These are phyloP conservation scores for Tyrophagus putrescentiae DNA, from an alignment of 1,140 invertebrate species.

Conservation along the genomic window DNA sequence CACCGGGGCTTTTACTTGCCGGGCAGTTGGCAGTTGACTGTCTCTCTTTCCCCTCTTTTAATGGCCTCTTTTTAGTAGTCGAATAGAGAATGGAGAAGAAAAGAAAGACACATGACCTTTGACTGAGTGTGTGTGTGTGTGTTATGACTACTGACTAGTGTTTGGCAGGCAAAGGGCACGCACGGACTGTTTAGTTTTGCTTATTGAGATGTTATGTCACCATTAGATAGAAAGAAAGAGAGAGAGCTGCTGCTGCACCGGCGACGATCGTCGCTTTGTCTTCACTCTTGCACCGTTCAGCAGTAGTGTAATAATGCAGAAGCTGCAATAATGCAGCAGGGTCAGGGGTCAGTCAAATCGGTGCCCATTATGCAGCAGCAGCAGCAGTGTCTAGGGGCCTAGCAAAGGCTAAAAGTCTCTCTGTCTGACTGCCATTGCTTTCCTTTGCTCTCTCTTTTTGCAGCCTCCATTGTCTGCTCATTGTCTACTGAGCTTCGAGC, in stretches of 20 bases:
- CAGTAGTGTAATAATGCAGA: too few species aligned
- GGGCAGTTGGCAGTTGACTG: neutral
- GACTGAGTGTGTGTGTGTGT: neutral
- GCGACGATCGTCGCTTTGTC: neutral
- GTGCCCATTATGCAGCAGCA: too few species aligned
- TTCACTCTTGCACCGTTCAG: neutral
- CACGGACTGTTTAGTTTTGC: too few species aligned
- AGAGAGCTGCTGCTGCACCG: neutral
- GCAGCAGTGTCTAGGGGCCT: too few species aligned
- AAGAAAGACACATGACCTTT: conserved; percentile 2
- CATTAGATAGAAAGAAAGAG: neutral
- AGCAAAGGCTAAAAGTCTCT: too few species aligned
- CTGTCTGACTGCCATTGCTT: too few species aligned
- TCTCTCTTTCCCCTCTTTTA: neutral
- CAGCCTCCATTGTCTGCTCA: too few species aligned
- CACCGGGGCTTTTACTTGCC: neutral
- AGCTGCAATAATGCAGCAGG: too few species aligned
- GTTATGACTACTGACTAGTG: neutral
- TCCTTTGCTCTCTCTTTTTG: too few species aligned
- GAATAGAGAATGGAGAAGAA: too few species aligned
- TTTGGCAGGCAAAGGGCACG: neutral
- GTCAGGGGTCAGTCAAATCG: neutral
- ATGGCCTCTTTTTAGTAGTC: too few species aligned
- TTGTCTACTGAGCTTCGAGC: too few species aligned
- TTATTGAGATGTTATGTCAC: conserved; percentile 16